Base-by-base conservation (phyloP, 2,888 invertebrate genomes). In the Drosophila melanosoma region DNA sequence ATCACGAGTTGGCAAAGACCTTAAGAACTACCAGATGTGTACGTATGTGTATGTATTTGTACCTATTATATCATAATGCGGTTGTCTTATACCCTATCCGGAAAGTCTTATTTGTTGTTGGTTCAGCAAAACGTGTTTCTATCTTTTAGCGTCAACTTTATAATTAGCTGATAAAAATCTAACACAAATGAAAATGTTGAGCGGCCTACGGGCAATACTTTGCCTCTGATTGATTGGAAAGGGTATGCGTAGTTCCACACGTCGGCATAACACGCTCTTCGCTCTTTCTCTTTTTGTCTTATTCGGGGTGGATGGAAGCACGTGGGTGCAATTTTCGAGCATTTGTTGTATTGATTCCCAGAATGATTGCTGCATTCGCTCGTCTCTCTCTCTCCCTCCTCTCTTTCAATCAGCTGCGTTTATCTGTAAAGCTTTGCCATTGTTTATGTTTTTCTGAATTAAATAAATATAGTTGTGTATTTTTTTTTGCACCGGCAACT, bases 1-100 rank as follows among this genome's bases (percentile, higher is more conserved):
- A 66, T 32, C 17, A 40, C 33, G 48, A 40, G 49, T 53, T 20
- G 57, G 40, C 66, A 70, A 65, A 74, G 66, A 74, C 60, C 60
- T 64, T 56, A 29, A 17, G 26, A 32, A 26, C 45, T 62, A 29
- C 40, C 12, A 23, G n/a, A 4, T 45, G 8, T 40, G n/a, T 45
- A 15, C 4, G 52, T 62, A 59, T 23, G 26, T 63, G 33, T 52
- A 12, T 52, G 17, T 49, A 6, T 10, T 33, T 49, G 32, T 33
- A 48, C 4, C 11, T 60, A 64, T 62, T 70, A 72, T 60, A 77
- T 60, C 56, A 72, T 57, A 35, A 12, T 40, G 35, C n/a, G 35
- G 20, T 23, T 35, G n/a, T 36, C 2, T 32, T 33, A 33, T 52
- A 73, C 49, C 6, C 54, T 49, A 8, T 29, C 32, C 0, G 11